Base-by-base conservation (phyloP, 1,140 invertebrate genomes). In the Tetramorium parvispinum region DNA sequence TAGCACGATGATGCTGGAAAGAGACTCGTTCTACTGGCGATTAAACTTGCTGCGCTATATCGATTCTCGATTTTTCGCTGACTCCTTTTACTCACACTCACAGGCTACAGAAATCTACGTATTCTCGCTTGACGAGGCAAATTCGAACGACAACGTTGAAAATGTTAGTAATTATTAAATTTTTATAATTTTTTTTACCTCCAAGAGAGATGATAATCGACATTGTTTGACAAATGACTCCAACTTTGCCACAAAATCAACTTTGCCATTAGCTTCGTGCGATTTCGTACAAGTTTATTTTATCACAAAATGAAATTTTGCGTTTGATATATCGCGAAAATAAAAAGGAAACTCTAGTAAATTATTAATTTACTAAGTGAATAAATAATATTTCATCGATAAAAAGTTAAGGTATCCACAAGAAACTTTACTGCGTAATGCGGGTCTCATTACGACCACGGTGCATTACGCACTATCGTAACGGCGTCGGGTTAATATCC, bases 381-480 rank as follows among this genome's bases (percentile, higher is more conserved):
- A 49, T 6, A n/a, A 73, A 59, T 59, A 57, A 61, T 21, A 11
- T 24, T 59, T 21, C 24, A 24, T 8, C n/a, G 13, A 27, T 40
- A 49, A 49, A 46, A 55, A 57, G 6, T 46, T 37, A n/a, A 46
- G 16, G 21, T 46, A 73, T n/a, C 18, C 24, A 27, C 66, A 40
- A 59, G 71, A 61, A 83, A 75, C 53, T 57, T 59, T 57, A 70
- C 46, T 59, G 43, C 43, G 59, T 65, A 68, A 79, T 53, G 40
- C 68, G 79, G 43, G 27, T 73, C 40, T 61, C 53, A 75, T 75
- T 59, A 57, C 51, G 40, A 46, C 37, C 27, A 21, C 40, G 66
- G 68, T 83, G 68, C 79, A 73, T 83, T 83, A 83, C 55, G 68
- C 68, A 73, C 68, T 59, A 59, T 75, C 68, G 68, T 61, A 40